phyloP scores from a whole-genome alignment of 1,140 invertebrate genomes.

The Druon quercuslanigerum region DNA sequence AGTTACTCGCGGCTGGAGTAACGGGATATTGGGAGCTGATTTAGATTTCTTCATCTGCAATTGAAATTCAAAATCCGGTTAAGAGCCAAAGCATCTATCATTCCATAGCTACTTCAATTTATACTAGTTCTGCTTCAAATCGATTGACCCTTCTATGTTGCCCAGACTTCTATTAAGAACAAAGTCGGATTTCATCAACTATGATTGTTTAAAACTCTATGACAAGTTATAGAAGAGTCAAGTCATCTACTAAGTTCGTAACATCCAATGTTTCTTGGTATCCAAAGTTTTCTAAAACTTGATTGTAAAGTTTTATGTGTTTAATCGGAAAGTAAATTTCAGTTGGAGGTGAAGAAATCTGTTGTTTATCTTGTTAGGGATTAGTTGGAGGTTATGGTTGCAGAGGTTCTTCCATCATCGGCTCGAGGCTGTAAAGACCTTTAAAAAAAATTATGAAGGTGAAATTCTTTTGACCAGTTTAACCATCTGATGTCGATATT shows the following conservation, averaged over 20 bases:
- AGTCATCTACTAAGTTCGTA: slow-evolving; percentile 16
- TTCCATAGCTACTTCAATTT: slow-evolving; percentile 1
- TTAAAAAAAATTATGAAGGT: slow-evolving; percentile 10
- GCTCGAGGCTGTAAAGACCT: slow-evolving; percentile 27
- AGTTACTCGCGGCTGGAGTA: slow-evolving; percentile 61
- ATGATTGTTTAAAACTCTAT: background rate
- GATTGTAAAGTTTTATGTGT: background rate
- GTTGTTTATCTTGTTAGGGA: slow-evolving; percentile 9
- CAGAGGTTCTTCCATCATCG: slow-evolving; percentile 27
- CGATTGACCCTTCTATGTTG: slow-evolving; percentile 10
- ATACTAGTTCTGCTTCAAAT: background rate
- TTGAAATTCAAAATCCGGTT: slow-evolving; percentile 29
- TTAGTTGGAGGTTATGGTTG: slow-evolving; percentile 4
- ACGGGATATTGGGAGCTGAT: slow-evolving; percentile 37
- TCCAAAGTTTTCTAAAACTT: slow-evolving; percentile 15
- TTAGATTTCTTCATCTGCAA: slow-evolving; percentile 32
- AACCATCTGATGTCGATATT: slow-evolving; percentile 4
- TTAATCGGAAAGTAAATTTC: slow-evolving; percentile 23
- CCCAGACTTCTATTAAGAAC: background rate
- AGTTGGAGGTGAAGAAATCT: slow-evolving; percentile 29
- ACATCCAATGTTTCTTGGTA: background rate
- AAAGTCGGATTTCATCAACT: background rate
- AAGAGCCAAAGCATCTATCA: background rate
- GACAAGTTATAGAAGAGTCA: background rate
- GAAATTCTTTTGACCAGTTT: background rate